Evolutionary conservation across 2,113 vertebrate genomes (phyloP).

Genomic region (Pygoscelis adeliae): DNA sequence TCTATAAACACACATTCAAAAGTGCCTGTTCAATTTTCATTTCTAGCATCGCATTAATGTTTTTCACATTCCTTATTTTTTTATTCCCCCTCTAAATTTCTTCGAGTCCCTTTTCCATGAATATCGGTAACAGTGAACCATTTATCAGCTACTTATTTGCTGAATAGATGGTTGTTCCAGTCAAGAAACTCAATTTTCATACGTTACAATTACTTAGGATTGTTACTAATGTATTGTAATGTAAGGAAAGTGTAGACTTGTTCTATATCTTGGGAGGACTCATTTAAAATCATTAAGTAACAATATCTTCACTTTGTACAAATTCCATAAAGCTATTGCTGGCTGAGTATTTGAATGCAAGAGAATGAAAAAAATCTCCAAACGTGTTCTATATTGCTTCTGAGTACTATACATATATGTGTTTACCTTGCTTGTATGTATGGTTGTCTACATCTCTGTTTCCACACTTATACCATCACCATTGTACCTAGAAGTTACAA

Average conservation of each 20-base stretch:
- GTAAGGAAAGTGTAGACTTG: not conserved
- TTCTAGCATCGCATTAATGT: not conserved
- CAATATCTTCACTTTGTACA: not conserved
- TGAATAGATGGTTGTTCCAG: not conserved
- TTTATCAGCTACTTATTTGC: not conserved
- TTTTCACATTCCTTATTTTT: not conserved
- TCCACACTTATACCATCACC: not conserved
- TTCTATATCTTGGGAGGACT: not conserved
- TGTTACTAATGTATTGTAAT: slow-evolving; percentile 12
- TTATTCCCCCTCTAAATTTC: not conserved
- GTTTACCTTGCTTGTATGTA: not conserved
- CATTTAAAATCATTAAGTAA: slow-evolving; percentile 17
- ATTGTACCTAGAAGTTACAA: not conserved
- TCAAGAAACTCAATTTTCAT: slow-evolving; percentile 27
- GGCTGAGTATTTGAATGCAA: not conserved
- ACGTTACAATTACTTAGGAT: slow-evolving; percentile 3
- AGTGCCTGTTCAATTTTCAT: not conserved
- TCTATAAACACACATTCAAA: not conserved
- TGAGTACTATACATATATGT: not conserved
- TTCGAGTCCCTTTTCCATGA: not conserved
- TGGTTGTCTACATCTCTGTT: not conserved
- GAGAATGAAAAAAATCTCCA: not conserved
- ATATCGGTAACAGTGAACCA: not conserved
- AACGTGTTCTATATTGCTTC: not conserved
- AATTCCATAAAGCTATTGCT: not conserved